Conservation (phyloP, 2,797 vertebrate species). For the Pogoniulus pusillus region DNA sequence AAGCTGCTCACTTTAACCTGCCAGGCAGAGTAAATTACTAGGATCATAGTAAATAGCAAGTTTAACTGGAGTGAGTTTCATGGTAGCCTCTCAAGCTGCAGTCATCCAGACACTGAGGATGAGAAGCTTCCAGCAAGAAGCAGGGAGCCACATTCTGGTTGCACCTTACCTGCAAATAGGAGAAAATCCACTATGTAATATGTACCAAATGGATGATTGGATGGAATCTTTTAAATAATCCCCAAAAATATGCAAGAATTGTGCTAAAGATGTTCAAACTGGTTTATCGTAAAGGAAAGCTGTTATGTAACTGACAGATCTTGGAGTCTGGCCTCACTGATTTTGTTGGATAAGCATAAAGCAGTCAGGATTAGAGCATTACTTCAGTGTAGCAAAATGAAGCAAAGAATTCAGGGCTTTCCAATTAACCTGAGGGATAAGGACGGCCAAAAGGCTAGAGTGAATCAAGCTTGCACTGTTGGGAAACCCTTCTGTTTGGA, state of each 20-base stretch:
- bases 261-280: neutral
- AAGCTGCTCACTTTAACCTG: neutral
- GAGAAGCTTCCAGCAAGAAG: neutral
- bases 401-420: neutral
- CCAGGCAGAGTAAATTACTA: neutral
- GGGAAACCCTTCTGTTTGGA: neutral
- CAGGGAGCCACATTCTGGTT: neutral
- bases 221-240: neutral
- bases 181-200: neutral
- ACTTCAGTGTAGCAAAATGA: neutral
- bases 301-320: neutral
- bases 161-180: neutral
- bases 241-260: neutral
- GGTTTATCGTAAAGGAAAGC: neutral
- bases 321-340: neutral
- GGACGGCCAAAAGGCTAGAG: neutral
- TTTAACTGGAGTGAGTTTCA: neutral
- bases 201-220: neutral
- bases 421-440: neutral
- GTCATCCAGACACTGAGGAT: neutral
- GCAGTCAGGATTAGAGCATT: neutral
- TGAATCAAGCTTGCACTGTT: neutral
- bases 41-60: neutral
- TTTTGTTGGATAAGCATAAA: neutral
- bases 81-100: neutral